Conservation (phyloP, 37 sponge, comb jelly and placozoan species). For the Hormiphora californensis region DNA sequence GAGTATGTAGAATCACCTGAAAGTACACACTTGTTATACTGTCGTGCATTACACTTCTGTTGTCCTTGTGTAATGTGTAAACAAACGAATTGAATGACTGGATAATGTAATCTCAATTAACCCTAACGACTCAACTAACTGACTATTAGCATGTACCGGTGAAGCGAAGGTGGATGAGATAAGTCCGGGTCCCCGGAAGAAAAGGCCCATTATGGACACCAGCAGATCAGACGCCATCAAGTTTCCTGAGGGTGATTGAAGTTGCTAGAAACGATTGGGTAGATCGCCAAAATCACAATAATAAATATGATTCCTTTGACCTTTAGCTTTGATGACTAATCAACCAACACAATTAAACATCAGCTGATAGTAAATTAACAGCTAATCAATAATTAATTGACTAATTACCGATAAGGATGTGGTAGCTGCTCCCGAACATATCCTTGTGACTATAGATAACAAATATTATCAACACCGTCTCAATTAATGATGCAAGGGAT, state of each 20-base stretch:
- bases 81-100: too few relatives aligned
- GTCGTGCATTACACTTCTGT: too few relatives aligned
- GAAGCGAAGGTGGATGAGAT: background rate
- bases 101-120: too few relatives aligned
- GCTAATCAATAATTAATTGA: background rate
- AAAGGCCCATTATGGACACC: background rate
- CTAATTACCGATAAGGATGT: conserved; percentile 7
- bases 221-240: background rate
- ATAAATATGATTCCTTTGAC: background rate
- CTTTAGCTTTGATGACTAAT: background rate
- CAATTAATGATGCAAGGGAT: background rate
- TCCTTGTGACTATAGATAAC: background rate
- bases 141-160: too few relatives aligned
- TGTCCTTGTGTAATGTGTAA: too few relatives aligned
- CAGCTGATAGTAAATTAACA: background rate
- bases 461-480: background rate
- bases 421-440: background rate
- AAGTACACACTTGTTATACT: too few relatives aligned
- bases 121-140: too few relatives aligned
- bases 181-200: background rate
- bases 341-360: background rate
- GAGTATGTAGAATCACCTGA: too few relatives aligned
- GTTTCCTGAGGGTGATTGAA: background rate
- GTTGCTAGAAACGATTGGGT: too few relatives aligned
- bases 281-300: background rate